Evolutionary conservation across 2,888 invertebrate species (phyloP).

Genomic region (Celastrina argiolus): DNA sequence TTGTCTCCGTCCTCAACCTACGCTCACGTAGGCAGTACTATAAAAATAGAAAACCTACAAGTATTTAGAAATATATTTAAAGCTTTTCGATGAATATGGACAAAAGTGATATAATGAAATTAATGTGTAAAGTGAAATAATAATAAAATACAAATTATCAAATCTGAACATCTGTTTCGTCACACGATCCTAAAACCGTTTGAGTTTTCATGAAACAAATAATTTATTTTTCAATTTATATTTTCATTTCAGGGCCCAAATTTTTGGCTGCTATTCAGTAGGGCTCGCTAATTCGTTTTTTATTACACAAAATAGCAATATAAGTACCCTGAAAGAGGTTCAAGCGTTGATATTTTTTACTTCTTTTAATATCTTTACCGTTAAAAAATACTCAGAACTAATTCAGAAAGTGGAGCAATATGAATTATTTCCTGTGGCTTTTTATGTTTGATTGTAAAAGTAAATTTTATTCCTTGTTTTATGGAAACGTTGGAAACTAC

Average conservation of each 20-base stretch:
- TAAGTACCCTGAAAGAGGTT: conserved; percentile 44
- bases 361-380: conserved; percentile 7
- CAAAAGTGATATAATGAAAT: neutral
- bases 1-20: too few species aligned
- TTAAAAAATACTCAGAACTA: neutral
- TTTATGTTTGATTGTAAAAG: conserved; percentile 10
- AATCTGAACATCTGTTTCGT: neutral
- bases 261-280: conserved; percentile 21
- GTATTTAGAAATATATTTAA: too few species aligned
- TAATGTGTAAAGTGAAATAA: too few species aligned
- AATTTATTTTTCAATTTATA: conserved; percentile 7
- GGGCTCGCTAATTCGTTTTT: conserved; percentile 62
- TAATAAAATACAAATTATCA: too few species aligned
- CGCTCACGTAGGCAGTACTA: too few species aligned
- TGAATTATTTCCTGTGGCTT: conserved; percentile 8
- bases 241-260: neutral
- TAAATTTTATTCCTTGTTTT: conserved; percentile 7
- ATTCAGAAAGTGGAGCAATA: neutral
- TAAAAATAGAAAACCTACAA: too few species aligned
- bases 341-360: conserved; percentile 34
- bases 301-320: conserved; percentile 43
- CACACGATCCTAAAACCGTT: neutral
- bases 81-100: too few species aligned
- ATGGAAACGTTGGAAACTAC: neutral
- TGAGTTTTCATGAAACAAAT: neutral